Percentiles rank a stretch among this genome's conserved stretches.
These are phyloP conservation scores for Julus scanicus DNA, from an alignment of 2,888 invertebrate genomes.

Conservation along the genomic window DNA sequence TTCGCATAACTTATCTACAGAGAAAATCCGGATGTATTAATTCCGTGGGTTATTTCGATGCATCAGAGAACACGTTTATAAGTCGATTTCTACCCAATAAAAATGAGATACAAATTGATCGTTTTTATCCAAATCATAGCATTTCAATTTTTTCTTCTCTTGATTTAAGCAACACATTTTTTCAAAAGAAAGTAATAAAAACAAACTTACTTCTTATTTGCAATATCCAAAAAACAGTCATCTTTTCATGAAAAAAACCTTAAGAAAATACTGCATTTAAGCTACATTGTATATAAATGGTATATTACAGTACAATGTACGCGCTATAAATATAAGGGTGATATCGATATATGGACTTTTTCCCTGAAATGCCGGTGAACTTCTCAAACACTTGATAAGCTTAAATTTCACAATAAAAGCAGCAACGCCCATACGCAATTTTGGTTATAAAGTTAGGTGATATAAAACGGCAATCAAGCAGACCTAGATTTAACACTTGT, in stretches of 20 bases:
- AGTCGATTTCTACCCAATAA: background rate
- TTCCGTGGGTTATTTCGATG: background rate
- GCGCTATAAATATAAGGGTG: background rate
- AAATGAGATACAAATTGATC: too few species aligned
- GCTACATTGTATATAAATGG: too few species aligned
- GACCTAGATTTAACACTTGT: background rate
- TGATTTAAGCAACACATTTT: too few species aligned
- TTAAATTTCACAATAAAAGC: conserved; percentile 25
- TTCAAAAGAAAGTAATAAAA: too few species aligned
- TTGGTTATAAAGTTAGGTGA: conserved; percentile 22
- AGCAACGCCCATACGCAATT: conserved; percentile 5
- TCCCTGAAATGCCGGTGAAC: conserved; percentile 27
- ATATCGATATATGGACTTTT: background rate
- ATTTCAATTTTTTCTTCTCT: too few species aligned
- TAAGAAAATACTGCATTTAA: background rate
- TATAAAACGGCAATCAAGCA: conserved; percentile 1
- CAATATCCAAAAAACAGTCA: too few species aligned
- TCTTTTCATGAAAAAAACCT: background rate
- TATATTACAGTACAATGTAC: too few species aligned
- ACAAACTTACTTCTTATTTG: too few species aligned
- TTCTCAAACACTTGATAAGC: conserved; percentile 33
- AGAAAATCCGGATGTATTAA: conserved; percentile 19
- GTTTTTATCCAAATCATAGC: too few species aligned
- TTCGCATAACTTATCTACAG: background rate
- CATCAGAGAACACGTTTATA: background rate